Percentiles rank a stretch among this genome's conserved stretches.
phyloP scores from a whole-genome alignment of 1,140 invertebrate genomes.

The Meloidogyne exigua region DNA sequence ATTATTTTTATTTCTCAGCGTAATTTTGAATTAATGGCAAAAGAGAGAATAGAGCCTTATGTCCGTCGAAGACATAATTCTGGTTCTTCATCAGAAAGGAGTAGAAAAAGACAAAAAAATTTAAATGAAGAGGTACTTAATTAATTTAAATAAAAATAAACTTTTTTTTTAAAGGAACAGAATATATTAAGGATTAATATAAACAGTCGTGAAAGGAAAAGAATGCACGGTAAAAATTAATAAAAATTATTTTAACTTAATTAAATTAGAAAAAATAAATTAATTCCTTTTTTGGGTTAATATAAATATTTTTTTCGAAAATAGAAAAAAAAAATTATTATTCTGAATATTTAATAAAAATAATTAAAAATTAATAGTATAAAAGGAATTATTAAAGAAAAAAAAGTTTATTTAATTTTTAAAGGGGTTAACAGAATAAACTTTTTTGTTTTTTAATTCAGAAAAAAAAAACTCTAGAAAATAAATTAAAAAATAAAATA shows the following conservation, averaged over 20 bases:
- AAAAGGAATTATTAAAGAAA: too few species aligned
- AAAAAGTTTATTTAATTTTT: too few species aligned
- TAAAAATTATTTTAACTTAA: neutral
- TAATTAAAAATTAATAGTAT: too few species aligned
- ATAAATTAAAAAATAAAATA: conserved; percentile 1
- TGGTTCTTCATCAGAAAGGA: conserved; percentile 22
- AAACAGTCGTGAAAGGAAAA: conserved; percentile 82
- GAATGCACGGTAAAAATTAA: conserved; percentile 76
- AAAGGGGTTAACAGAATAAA: too few species aligned
- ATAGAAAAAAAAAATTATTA: too few species aligned
- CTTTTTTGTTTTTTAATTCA: too few species aligned
- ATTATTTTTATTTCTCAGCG: conserved; percentile 1
- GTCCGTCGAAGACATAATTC: conserved; percentile 34
- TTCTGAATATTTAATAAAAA: neutral
- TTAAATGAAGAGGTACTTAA: conserved; percentile 31
- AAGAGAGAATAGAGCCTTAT: conserved; percentile 33
- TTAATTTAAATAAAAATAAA: neutral
- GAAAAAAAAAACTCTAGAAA: too few species aligned
- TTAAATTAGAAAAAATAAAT: too few species aligned
- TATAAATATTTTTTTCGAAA: too few species aligned
- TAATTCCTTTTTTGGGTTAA: too few species aligned
- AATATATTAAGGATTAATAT: conserved; percentile 77
- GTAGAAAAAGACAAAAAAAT: conserved; percentile 26
- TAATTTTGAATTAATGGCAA: conserved; percentile 19
- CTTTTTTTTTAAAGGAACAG: conserved; percentile 36